Conservation (phyloP, 2,888 invertebrate genomes). For the Caenorhabditis imperialis region DNA sequence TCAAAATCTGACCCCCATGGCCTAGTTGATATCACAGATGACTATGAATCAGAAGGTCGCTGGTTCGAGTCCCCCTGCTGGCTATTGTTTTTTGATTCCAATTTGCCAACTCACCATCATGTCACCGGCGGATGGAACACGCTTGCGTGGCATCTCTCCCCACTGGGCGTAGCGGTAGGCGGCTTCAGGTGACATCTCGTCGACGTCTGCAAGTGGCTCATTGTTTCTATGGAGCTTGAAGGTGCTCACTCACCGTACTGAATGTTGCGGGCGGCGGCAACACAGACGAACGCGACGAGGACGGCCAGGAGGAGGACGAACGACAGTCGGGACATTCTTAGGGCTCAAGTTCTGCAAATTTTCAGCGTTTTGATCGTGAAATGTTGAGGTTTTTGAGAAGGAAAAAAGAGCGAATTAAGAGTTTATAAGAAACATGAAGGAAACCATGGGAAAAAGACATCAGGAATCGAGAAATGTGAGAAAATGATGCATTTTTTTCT, state of each 20-base stretch:
- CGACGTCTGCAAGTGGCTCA: constrained; percentile 22
- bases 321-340: constrained; percentile 24
- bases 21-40: too few relatives aligned
- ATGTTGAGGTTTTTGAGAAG: too few relatives aligned
- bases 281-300: constrained; percentile 33
- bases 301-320: constrained; percentile 40
- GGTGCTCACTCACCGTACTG: constrained; percentile 33
- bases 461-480: too few relatives aligned
- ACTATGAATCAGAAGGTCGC: too few relatives aligned
- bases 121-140: constrained; percentile 52
- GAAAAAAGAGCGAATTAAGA: too few relatives aligned
- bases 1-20: too few relatives aligned
- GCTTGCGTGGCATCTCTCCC: constrained; percentile 50
- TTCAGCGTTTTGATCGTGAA: neutral
- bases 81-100: constrained; percentile 8
- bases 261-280: constrained; percentile 37
- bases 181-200: constrained; percentile 37
- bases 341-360: constrained; percentile 28
- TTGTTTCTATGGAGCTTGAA: neutral
- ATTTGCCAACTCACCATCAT: constrained; percentile 33
- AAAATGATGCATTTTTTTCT: too few relatives aligned
- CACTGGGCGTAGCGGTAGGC: constrained; percentile 50
- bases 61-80: too few relatives aligned
- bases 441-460: too few relatives aligned
- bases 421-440: too few relatives aligned